Base-by-base conservation (phyloP, 2,113 vertebrate species). In the Hypanus sabinus region DNA sequence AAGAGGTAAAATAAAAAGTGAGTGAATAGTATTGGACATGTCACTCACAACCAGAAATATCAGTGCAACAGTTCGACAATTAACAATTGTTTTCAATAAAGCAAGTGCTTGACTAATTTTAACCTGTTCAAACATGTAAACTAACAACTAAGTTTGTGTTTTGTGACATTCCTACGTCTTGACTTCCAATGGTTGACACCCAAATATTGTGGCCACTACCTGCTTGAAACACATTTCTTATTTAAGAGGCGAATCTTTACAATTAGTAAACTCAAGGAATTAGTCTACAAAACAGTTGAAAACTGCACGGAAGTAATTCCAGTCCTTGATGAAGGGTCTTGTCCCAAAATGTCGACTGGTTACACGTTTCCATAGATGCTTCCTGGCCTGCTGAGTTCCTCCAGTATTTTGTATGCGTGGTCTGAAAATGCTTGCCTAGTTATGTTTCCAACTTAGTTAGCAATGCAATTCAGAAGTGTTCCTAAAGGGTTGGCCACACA, bases 121-220 rank as follows among this genome's bases (percentile, higher is more conserved):
- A 88, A 88, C 57, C 22, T 88, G 83, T 62, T 88, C 83, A 88
- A 62, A 88, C 83, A 88, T 27, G 57, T 24, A 62, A 62, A 62
- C 57, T 62, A 88, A 88, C 14, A 62, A 62, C 30, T 11, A 33
- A 60, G 83, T 57, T 55, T 62, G 83, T 16, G 27, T 62, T 60
- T 24, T 12, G n/a, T 11, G 8, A 14, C 83, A 87, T 62, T 60
- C 55, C 83, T 24, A 62, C 57, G 55, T 14, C 55, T 62, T 87
- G 55, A 30, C 55, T 87, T 57, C 83, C 55, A 88, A 83, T 46
- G 80, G 80, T 55, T 62, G 12, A 88, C 24, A 30, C 57, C 27
- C 83, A 62, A 62, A 55, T 22, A 24, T 87, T 85, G 46, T 27
- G 81, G 46, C 8, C 22, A 24, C 20, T 24, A 27, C 14, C 30